phyloP scores from a whole-genome alignment of 2,888 invertebrate genomes.

The Spisula subtruncata region DNA sequence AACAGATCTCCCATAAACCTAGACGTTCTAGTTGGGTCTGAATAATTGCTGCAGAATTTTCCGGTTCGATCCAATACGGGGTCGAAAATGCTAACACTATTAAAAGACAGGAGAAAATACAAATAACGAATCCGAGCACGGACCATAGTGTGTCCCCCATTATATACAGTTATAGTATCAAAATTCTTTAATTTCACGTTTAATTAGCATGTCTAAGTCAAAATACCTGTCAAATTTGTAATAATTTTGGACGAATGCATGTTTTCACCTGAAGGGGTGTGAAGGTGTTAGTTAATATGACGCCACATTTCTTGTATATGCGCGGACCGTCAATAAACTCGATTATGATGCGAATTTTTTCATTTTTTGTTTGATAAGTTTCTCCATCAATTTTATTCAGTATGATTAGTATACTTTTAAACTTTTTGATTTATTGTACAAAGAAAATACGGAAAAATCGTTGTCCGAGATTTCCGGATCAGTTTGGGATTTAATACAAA shows the following conservation, averaged over 20 bases:
- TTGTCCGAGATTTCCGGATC: not conserved
- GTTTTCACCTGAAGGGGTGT: slow-evolving; percentile 22
- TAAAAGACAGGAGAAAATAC: slow-evolving; percentile 32
- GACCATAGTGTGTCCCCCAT: slow-evolving; percentile 47
- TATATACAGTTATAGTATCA: not conserved
- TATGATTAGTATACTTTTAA: too few relatives aligned
- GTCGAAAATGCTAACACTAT: slow-evolving; percentile 62
- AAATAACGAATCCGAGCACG: slow-evolving; percentile 30
- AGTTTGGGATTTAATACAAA: not conserved
- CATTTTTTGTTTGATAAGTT: too few relatives aligned
- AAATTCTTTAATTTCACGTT: slow-evolving; percentile 6
- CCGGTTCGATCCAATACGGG: slow-evolving; percentile 64
- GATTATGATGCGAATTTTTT: not conserved
- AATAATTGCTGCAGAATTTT: slow-evolving; percentile 28
- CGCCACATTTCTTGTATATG: not conserved
- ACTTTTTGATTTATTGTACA: too few relatives aligned
- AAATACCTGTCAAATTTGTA: slow-evolving; percentile 48
- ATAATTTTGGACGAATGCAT: slow-evolving; percentile 9
- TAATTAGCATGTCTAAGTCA: not conserved
- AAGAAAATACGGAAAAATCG: not conserved
- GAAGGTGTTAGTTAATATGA: not conserved
- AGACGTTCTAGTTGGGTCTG: slow-evolving; percentile 92
- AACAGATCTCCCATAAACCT: slow-evolving; percentile 98
- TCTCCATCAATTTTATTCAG: too few relatives aligned
- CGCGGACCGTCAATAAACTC: not conserved